Base-by-base conservation (phyloP, 2,113 vertebrate genomes). In the Megaptera novaeangliae region DNA sequence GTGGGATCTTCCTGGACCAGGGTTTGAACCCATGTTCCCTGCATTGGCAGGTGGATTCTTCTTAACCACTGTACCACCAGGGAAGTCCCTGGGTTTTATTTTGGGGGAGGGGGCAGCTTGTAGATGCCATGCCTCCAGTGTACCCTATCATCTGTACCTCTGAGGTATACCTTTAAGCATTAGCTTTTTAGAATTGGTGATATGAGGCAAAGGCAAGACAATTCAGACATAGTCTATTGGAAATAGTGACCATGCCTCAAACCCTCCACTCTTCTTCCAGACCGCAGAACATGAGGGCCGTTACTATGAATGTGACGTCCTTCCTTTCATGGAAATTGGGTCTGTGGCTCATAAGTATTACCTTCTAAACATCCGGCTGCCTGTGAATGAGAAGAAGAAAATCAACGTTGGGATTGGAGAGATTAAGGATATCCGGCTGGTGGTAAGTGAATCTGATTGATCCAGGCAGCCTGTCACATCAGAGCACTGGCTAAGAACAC, bases 311-410 rank as follows among this genome's bases (percentile, higher is more conserved):
- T 99, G 99, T 14, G 99, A 99, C 46, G 98, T 99, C 36, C 98
- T 99, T 77, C 99, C 99, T 39, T 99, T 99, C 98, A 99, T 99
- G 99, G 99, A 99, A 98, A 98, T 99, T 0, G 99, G 99, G 59
- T 99, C 99, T 0, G 99, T 99, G 93, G 99, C 99, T 36, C 99
- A 99, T 97, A 99, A 99, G 86, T 99, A 99, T 98, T 99, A 99
- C 95, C 99, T 99, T 57, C 98, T 99, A 94, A 99, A 99, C 98
- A 99, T 99, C 97, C 99, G 99, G 3, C 99, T 99, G 52, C 99
- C 99, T 0, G 99, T 99, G 59, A 99, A 99, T 5, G 99, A 99
- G 87, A 99, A 98, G 92, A 99, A 99, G 98, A 99, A 99, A 94
- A 97, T 99, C 78, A 99, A 99, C 2, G 98, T 99, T 84, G 99